Percentiles rank a stretch among this genome's conserved stretches.
Conservation (phyloP, 2,888 invertebrate species). For the Sesamia inferens region DNA sequence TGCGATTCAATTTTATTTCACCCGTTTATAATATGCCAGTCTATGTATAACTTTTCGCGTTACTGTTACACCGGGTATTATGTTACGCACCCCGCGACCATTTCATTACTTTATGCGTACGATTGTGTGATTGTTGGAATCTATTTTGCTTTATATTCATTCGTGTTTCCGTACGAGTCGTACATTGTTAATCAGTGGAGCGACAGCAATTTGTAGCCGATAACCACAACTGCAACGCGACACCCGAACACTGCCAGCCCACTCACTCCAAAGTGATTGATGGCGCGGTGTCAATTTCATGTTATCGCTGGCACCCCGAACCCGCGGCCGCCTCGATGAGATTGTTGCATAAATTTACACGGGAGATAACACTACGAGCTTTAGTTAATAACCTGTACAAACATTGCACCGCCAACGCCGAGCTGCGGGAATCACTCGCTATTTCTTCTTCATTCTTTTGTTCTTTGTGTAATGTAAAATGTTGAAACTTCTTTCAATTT, state of each 20-base stretch:
- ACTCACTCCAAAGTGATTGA: conserved; percentile 84
- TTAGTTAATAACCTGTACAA: conserved; percentile 61
- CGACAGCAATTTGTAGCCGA: conserved; percentile 86
- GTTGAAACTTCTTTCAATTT: conserved; percentile 64
- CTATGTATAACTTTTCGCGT: conserved; percentile 57
- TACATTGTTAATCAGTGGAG: conserved; percentile 80
- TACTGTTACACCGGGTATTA: conserved; percentile 68
- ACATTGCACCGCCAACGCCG: conserved; percentile 49
- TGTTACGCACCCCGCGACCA: conserved; percentile 62
- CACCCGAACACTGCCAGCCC: conserved; percentile 77
- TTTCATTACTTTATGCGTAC: conserved; percentile 64
- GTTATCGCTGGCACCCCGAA: conserved; percentile 80
- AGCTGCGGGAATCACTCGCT: conserved; percentile 59
- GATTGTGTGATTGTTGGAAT: conserved; percentile 68
- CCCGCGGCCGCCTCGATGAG: conserved; percentile 70
- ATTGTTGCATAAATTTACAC: conserved; percentile 75
- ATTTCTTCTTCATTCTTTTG: conserved; percentile 67
- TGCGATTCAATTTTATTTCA: conserved; percentile 69
- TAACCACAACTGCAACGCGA: conserved; percentile 86
- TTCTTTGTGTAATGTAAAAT: conserved; percentile 59
- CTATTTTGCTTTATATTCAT: conserved; percentile 67
- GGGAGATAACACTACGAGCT: conserved; percentile 56
- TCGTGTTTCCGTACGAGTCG: conserved; percentile 65
- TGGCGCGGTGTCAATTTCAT: conserved; percentile 83
- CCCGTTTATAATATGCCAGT: conserved; percentile 71